Evolutionary conservation across 1,140 invertebrate genomes (phyloP), one percentile per base, ranked within the genome.

Genomic region (Harpegnathos saltator): DNA sequence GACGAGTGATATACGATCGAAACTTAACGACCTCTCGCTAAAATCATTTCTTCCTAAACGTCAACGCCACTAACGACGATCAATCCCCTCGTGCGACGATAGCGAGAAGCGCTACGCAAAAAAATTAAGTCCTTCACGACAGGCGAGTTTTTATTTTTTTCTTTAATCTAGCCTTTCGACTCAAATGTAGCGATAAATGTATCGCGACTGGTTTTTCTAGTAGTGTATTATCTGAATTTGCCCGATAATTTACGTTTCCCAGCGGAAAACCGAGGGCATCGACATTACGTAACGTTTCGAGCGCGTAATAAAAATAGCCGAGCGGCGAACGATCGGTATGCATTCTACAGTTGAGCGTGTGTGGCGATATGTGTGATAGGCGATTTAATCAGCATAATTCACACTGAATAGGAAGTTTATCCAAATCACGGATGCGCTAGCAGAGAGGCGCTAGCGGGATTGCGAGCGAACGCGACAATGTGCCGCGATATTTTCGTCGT

Each of bases 201-300:
- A 44, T 9, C 9, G 38, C 38, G 29, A 44, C 3, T 44, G 0
- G 12, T 7, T 62, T 33, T 54, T 7, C 52, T 33, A 15, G 26
- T 71, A 4, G 33, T 2, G 5, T 26, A 69, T 52, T 69, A 19
- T 26, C 19, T 59, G 19, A 26, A 56, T 38, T 71, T 54, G 14
- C n/a, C 12, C 3, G 33, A 24, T 5, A n/a, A n/a, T n/a, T n/a
- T n/a, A n/a, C n/a, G n/a, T n/a, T n/a, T n/a, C n/a, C n/a, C n/a
- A 44, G 59, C n/a, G 62, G 22, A 15, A 62, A 59, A 33, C 3
- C 14, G 15, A n/a, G 15, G 14, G 17, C 3, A 5, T 48, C 62
- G 62, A 61, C 38, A 50, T 75, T 75, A 17, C 33, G 15, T 44
- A 63, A 63, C 48, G 11, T 50, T 62, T 19, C 15, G 33, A 15